Conservation (phyloP, 2,888 invertebrate genomes). For the Fragum sueziense region DNA sequence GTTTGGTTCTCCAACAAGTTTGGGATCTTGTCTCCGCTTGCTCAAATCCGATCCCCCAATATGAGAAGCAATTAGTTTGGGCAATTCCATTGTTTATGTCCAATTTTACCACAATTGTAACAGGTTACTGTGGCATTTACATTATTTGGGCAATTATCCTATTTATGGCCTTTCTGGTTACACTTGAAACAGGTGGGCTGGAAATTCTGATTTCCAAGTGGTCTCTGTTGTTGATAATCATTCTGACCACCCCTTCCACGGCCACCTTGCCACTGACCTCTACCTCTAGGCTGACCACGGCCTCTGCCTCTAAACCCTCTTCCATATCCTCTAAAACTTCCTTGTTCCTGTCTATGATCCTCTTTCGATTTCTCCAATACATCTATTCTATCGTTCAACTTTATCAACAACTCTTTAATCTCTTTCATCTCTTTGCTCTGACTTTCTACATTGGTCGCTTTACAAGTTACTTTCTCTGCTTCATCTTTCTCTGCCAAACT, state of each 20-base stretch:
- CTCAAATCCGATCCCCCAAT: constrained; percentile 15
- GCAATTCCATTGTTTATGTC: constrained; percentile 3
- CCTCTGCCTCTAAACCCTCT: not conserved
- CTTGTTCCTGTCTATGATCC: not conserved
- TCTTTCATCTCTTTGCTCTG: too few species aligned
- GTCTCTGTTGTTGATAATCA: not conserved
- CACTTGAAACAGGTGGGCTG: not conserved
- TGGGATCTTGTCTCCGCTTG: constrained; percentile 10
- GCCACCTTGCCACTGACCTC: too few species aligned
- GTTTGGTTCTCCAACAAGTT: constrained; percentile 39
- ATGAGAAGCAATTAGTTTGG: constrained; percentile 28
- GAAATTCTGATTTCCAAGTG: not conserved
- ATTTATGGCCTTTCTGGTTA: not conserved
- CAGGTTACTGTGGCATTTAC: not conserved
- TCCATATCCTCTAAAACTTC: not conserved
- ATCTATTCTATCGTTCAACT: not conserved
- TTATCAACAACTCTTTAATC: too few species aligned
- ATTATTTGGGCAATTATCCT: not conserved
- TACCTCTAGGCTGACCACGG: not conserved
- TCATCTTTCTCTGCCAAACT: too few species aligned
- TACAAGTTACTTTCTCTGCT: too few species aligned
- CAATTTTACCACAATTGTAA: not conserved
- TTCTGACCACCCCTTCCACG: not conserved
- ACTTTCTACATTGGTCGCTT: too few species aligned
- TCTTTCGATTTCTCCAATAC: too few species aligned